These are phyloP conservation scores for Nomada fabriciana DNA, from an alignment of 2,888 invertebrate genomes.

Conservation along the genomic window DNA sequence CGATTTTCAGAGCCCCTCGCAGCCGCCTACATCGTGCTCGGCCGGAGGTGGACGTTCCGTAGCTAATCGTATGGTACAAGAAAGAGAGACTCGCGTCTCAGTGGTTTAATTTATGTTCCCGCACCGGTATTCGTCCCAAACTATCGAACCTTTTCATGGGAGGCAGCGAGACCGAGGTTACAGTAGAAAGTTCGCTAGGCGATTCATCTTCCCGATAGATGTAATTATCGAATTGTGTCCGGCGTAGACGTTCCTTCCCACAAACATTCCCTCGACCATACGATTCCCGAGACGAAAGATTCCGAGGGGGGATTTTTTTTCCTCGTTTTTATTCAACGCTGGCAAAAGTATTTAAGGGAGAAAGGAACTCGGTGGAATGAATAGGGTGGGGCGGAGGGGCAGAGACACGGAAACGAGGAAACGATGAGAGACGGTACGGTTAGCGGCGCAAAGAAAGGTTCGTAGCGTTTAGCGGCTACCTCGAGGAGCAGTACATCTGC, in stretches of 20 bases:
- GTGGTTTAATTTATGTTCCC: conserved; percentile 67
- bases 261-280: conserved; percentile 8
- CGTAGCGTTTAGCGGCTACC: background rate
- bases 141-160: conserved; percentile 39
- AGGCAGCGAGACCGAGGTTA: background rate
- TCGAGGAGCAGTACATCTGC: background rate
- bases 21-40: conserved; percentile 64
- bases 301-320: no score
- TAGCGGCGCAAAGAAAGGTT: background rate
- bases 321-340: no score
- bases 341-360: no score
- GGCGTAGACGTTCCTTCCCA: conserved; percentile 48
- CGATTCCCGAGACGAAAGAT: conserved; percentile 18
- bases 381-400: background rate
- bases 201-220: conserved; percentile 59
- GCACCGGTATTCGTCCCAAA: conserved; percentile 43
- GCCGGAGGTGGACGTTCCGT: conserved; percentile 65
- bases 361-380: no score
- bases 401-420: background rate
- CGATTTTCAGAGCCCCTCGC: conserved; percentile 60
- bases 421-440: background rate
- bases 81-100: conserved; percentile 66
- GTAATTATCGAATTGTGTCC: conserved; percentile 49
- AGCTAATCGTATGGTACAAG: conserved; percentile 75
- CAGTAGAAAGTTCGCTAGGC: conserved; percentile 57